Evolutionary conservation across 2,113 vertebrate genomes (phyloP), one percentile per base, ranked within the genome.

Genomic region (Sinocyclocheilus anophthalmus): DNA sequence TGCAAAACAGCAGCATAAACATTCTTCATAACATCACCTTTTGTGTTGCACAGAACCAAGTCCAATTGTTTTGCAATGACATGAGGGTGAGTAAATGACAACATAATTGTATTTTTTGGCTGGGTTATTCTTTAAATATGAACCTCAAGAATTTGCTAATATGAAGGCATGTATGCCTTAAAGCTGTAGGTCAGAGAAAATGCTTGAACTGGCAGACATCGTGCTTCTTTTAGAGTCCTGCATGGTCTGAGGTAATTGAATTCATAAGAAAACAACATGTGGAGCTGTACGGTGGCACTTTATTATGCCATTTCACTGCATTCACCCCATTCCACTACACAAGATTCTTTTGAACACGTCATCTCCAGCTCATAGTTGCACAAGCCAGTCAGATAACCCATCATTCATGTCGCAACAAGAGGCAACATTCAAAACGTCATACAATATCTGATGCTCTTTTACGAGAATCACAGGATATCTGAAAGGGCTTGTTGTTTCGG

Each of bases 401-500:
- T 65, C 14, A 65, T 81, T 81, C 79, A 65, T 18, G 14, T 81
- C 12, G 57, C 59, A 3, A 81, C 78, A 82, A 69, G 45, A 82
- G 59, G 57, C 61, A 81, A 82, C 61, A 67, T 82, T 67, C 39
- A 48, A 80, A 30, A 4, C 2, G 16, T 10, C 42, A 50, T 33
- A 50, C 63, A 37, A 82, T 22, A 70, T 67, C 42, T 50, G 26
- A 70, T 82, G 81, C 18, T 33, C 16, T 50, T 69, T 70, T 70
- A 70, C 18, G 30, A 70, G 65, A 69, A 67, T 33, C 11, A 20
- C 42, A 33, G n/a, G 8, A 82, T 30, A 4, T 53, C n/a, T 82
- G 81, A 82, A 82, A 82, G 65, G 45, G 37, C 65, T 69, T 82
- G 63, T 82, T 82, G 79, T 81, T 65, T 63, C 5, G 4, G 37